Percentiles rank a stretch among this genome's conserved stretches.
Evolutionary conservation across 2,113 vertebrate species (phyloP).

Genomic region (Callaeas wilsoni): DNA sequence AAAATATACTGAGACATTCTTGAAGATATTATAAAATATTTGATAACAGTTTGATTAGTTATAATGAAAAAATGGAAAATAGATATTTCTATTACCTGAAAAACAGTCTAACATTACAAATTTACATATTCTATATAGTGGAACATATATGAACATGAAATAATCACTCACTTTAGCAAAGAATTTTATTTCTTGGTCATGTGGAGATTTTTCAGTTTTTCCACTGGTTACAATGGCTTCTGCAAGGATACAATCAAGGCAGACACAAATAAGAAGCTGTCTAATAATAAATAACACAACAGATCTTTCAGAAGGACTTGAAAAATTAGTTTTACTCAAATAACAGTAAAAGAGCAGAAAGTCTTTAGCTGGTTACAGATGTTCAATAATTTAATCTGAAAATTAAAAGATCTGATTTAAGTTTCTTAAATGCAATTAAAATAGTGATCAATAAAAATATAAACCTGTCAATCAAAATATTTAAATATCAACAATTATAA

Average conservation of each 20-base stretch:
- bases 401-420: neutral
- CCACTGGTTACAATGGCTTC: slow-evolving; percentile 92
- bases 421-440: neutral
- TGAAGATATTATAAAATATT: neutral
- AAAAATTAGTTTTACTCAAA: neutral
- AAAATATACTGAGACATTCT: neutral
- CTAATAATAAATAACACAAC: neutral
- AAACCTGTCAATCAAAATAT: neutral
- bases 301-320: neutral
- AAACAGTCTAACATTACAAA: neutral
- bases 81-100: neutral
- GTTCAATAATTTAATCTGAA: neutral
- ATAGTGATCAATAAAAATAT: neutral
- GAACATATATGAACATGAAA: neutral
- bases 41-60: neutral
- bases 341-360: neutral
- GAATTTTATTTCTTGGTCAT: slow-evolving; percentile 98
- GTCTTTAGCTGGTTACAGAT: neutral
- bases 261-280: neutral
- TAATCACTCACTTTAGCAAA: slow-evolving; percentile 90
- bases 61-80: neutral
- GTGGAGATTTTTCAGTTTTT: slow-evolving; percentile 92
- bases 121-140: neutral
- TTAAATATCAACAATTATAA: neutral
- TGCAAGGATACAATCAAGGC: slow-evolving; percentile 61